Conservation (phyloP, 2,797 vertebrate species). For the Acomys russatus region DNA sequence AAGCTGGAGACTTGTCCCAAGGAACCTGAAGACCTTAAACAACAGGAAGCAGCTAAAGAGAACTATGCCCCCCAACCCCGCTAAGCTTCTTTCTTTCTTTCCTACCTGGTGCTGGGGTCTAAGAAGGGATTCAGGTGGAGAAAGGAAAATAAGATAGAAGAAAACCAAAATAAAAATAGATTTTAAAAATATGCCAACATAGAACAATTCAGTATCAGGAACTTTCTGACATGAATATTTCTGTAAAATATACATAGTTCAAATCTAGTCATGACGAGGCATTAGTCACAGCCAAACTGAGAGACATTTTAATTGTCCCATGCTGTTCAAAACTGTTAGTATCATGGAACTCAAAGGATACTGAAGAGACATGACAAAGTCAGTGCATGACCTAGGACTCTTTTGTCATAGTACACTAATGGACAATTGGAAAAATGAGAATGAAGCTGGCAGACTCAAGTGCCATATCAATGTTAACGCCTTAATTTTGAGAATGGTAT, state of each 20-base stretch:
- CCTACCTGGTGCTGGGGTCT: too few species aligned
- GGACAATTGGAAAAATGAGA: conserved; percentile 29
- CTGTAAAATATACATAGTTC: neutral
- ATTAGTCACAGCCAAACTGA: neutral
- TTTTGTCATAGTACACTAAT: neutral
- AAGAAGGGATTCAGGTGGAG: too few species aligned
- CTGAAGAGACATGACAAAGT: neutral
- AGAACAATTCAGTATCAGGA: neutral
- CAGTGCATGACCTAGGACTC: neutral
- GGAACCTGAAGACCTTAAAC: too few species aligned
- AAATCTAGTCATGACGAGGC: neutral
- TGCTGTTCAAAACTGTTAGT: conserved; percentile 13
- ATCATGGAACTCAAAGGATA: neutral
- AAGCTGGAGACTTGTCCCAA: too few species aligned
- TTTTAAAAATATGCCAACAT: neutral
- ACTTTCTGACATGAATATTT: neutral
- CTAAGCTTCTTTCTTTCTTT: too few species aligned
- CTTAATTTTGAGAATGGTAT: neutral
- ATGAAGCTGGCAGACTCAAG: neutral
- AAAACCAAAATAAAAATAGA: too few species aligned
- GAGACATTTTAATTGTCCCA: neutral
- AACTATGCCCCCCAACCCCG: too few species aligned
- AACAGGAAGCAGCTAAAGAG: too few species aligned
- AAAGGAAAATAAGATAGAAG: too few species aligned
- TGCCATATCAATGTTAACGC: neutral